phyloP scores from a whole-genome alignment of 1,140 invertebrate genomes.

The Sesamia nonagrioides region DNA sequence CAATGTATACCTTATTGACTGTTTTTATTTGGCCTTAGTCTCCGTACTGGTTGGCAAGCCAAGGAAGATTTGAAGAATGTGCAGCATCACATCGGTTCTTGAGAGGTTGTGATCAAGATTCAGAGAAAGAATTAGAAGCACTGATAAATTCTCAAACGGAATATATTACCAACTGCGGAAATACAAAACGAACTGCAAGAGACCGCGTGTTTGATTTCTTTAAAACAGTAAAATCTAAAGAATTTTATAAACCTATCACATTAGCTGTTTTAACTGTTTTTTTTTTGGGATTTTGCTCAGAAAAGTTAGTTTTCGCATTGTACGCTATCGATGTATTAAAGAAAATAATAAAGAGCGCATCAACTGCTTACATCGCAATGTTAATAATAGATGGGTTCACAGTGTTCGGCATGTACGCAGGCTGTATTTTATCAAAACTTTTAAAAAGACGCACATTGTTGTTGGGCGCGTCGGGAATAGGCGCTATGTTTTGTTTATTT shows the following conservation, averaged over 20 bases:
- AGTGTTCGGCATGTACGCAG: constrained; percentile 60
- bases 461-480: constrained; percentile 48
- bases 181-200: constrained; percentile 4
- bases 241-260: constrained; percentile 60
- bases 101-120: constrained; percentile 50
- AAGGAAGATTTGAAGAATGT: constrained; percentile 54
- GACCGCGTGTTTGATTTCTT: constrained; percentile 4
- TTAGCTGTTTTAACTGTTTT: constrained; percentile 49
- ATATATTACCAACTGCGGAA: constrained; percentile 10
- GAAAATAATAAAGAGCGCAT: constrained; percentile 54
- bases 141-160: constrained; percentile 19
- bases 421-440: constrained; percentile 54
- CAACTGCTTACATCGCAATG: constrained; percentile 60
- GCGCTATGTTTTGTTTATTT: constrained; percentile 53
- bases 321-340: constrained; percentile 66
- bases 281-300: constrained; percentile 53
- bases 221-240: constrained; percentile 33
- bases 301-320: constrained; percentile 60
- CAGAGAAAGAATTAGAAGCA: constrained; percentile 57
- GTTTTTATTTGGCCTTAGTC: constrained; percentile 56
- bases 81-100: constrained; percentile 56
- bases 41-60: constrained; percentile 61
- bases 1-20: constrained; percentile 51
- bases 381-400: constrained; percentile 66
- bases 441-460: constrained; percentile 56